Conservation (phyloP, 1,140 invertebrate species). For the Orchestia grillus region DNA sequence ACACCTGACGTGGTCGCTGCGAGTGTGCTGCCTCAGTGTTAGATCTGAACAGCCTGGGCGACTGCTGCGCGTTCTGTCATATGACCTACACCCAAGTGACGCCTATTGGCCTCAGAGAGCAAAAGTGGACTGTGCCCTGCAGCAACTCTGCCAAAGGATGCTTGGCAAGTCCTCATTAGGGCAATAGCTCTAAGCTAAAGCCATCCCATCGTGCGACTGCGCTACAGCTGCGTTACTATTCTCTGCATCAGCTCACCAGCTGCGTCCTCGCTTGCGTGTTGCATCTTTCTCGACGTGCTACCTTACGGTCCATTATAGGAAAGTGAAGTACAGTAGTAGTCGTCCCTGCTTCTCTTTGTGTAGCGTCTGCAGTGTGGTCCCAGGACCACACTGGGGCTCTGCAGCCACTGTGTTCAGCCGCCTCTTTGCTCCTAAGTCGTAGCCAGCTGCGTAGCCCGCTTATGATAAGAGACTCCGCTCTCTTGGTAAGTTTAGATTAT, state of each 20-base stretch:
- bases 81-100: neutral
- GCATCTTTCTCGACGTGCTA: neutral
- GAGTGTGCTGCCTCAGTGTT: neutral
- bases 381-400: neutral
- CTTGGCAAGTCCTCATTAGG: neutral
- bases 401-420: constrained; percentile 8
- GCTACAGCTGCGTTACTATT: neutral
- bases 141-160: neutral
- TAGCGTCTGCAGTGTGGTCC: neutral
- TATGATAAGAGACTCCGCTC: constrained; percentile 22
- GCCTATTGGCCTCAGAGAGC: neutral
- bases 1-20: neutral
- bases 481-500: constrained; percentile 10
- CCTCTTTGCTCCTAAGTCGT: constrained; percentile 6
- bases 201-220: neutral
- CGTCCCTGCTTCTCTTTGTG: neutral
- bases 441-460: constrained; percentile 20
- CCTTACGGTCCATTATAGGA: neutral
- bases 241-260: constrained; percentile 20
- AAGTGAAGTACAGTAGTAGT: constrained; percentile 1
- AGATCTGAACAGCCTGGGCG: neutral
- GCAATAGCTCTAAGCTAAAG: neutral
- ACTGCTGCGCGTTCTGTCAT: neutral
- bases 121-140: neutral
- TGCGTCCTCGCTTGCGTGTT: neutral